phyloP scores from a whole-genome alignment of 2,888 invertebrate genomes.

The Drosophila buzzatii region DNA sequence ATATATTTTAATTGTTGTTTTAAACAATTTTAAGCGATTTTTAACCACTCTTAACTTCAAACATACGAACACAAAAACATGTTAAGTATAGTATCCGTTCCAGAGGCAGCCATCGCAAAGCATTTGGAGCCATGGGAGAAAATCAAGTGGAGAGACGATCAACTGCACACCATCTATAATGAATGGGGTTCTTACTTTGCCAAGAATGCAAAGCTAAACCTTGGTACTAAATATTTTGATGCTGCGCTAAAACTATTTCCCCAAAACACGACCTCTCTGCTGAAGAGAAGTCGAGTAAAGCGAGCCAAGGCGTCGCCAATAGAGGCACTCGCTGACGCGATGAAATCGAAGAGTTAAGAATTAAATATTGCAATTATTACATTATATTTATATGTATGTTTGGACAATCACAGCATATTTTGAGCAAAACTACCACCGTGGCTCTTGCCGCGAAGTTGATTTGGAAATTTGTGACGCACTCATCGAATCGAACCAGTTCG shows the following conservation, averaged over 20 bases:
- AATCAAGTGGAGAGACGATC: constrained; percentile 68
- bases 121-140: constrained; percentile 74
- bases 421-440: background rate
- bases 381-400: background rate
- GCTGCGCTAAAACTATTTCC: constrained; percentile 71
- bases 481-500: constrained; percentile 79
- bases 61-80: background rate
- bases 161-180: constrained; percentile 72
- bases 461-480: constrained; percentile 79
- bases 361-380: background rate
- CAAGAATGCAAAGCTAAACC: constrained; percentile 60
- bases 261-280: constrained; percentile 61
- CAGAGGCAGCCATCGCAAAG: constrained; percentile 15
- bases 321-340: constrained; percentile 69
- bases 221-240: constrained; percentile 71
- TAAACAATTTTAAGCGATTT: constrained; percentile 13
- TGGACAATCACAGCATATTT: constrained; percentile 31
- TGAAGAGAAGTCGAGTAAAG: constrained; percentile 72
- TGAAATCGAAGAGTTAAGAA: constrained; percentile 68
- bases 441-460: constrained; percentile 50
- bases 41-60: background rate
- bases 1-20: constrained; percentile 12
- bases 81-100: constrained; percentile 3
- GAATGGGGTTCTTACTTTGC: constrained; percentile 81
- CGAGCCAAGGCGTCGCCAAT: constrained; percentile 71